Evolutionary conservation across 1,140 invertebrate genomes (phyloP), one percentile per base, ranked within the genome.

Genomic region (Nasonia longicornis): DNA sequence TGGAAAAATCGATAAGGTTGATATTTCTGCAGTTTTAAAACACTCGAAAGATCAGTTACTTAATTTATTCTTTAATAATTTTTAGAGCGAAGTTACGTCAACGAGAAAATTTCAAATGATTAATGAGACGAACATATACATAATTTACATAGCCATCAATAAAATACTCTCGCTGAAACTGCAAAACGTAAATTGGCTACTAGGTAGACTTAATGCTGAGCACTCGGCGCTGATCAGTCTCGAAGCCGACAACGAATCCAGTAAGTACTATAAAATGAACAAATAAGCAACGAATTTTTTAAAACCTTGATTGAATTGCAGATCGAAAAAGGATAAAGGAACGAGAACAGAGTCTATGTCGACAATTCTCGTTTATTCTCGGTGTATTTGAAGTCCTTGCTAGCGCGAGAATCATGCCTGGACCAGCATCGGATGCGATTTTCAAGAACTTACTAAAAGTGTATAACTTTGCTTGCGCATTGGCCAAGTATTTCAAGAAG

Each of bases 401-500:
- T 48, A 90, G 86, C 22, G 84, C 87, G 10, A 77, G 83, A n/a
- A 85, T 91, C 16, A 84, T 85, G 71, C 85, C 88, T 35, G 91
- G 90, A 58, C 84, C 80, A 73, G 83, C 88, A 26, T 87, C 88
- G 6, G 92, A 92, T 52, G 76, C 84, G 4, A 84, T 90, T 10
- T 91, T 92, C 4, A 92, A 91, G 85, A 91, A 91, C 85, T 83
- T 92, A n/a, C 87, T 90, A 31, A 83, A 86, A 31, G 83, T 92
- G 3, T 93, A 91, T 81, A 89, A 86, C 48, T 84, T 89, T 64
- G 81, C 92, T 8, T 89, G 87, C 76, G 87, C 87, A 42, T 84
- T 92, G 22, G 89, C 91, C 0, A 92, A 92, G 84, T 92, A 93
- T 87, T 92, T 92, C 71, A 83, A 85, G 31, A 81, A 81, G 3